Conservation (phyloP, 2,888 invertebrate species). For the Tanypteryx hageni region DNA sequence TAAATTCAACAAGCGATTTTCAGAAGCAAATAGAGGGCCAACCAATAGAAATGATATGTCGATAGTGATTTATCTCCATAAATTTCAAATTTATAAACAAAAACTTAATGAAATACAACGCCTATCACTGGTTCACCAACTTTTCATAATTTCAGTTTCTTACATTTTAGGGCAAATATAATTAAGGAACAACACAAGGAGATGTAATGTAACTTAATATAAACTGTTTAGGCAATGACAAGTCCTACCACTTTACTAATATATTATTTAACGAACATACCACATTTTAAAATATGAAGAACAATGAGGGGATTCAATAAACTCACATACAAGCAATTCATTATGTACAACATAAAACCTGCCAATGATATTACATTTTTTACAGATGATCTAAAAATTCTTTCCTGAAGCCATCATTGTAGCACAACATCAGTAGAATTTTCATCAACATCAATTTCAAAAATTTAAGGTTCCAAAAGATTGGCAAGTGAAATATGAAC, state of each 20-base stretch:
- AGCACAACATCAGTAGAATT: constrained; percentile 35
- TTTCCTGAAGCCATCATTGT: constrained; percentile 27
- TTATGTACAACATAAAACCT: constrained; percentile 56
- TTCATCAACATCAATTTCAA: constrained; percentile 51
- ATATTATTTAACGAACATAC: constrained; percentile 50
- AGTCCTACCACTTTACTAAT: constrained; percentile 52
- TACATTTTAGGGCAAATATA: constrained; percentile 17
- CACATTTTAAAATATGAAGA: constrained; percentile 56
- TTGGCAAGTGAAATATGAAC: constrained; percentile 38
- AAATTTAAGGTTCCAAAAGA: constrained; percentile 33
- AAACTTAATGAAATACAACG: constrained; percentile 45
- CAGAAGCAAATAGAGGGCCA: constrained; percentile 44
- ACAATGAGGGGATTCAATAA: constrained; percentile 4
- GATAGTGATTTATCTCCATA: constrained; percentile 36
- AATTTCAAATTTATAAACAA: constrained; percentile 33
- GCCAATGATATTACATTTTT: constrained; percentile 18
- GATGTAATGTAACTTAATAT: constrained; percentile 37
- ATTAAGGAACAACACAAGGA: constrained; percentile 47
- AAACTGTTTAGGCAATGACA: constrained; percentile 52
- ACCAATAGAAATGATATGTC: constrained; percentile 57
- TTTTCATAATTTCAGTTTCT: neutral
- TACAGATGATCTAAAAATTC: constrained; percentile 35
- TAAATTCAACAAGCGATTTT: constrained; percentile 49
- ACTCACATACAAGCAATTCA: constrained; percentile 37
- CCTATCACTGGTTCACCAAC: constrained; percentile 40